Base-by-base conservation (phyloP, 2,113 vertebrate genomes). In the Calonectris borealis region DNA sequence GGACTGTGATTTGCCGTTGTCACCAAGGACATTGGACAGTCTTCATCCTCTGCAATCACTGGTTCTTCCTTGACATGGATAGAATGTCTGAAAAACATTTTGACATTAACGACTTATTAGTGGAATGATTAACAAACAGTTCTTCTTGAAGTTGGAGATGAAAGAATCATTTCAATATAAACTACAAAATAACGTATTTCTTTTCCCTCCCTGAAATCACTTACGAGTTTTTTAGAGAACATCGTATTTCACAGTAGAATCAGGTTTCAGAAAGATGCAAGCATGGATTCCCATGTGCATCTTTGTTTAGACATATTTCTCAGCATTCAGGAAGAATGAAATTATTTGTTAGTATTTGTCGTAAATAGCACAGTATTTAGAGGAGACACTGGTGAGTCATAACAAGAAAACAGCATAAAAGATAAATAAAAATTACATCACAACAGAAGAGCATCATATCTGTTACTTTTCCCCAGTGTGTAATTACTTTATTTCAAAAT, bases 1-100 rank as follows among this genome's bases (percentile, higher is more conserved):
- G 99, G 99, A 99, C 99, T 99, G 98, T 99, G 99, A 98, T 99
- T 99, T 91, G 99, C 99, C 5, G 99, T 99, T 98, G 99, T 99
- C 98, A 99, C 99, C 98, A 99, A 98, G 70, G 99, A 99, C 99
- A 99, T 99, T 60, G 99, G 99, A 98, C 99, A 99, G 98, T 99
- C 99, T 88, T 99, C 99, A 93, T 99, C 99, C 78, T 99, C 99
- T 95, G 99, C 99, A 98, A 99, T 99, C 95, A 99, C 98, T 9
- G 99, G 99, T 97, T 99, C 99, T 98, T 99, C 99, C 97, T 99
- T 99, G 93, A 99, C 99, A 81, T 99, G 99, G 97, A 99, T 98
- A 86, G 98, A 98, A 80, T 99, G 99, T 99, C 99, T 99, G 97
- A 64, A 97, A 98, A 93, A 96, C 86, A 98, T 42, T 83, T 48